A percentile compares a stretch with the other conserved stretches of the same genome.
These are phyloP conservation scores for Subanguina moxae DNA, from an alignment of 1,140 invertebrate genomes.

Conservation along the genomic window DNA sequence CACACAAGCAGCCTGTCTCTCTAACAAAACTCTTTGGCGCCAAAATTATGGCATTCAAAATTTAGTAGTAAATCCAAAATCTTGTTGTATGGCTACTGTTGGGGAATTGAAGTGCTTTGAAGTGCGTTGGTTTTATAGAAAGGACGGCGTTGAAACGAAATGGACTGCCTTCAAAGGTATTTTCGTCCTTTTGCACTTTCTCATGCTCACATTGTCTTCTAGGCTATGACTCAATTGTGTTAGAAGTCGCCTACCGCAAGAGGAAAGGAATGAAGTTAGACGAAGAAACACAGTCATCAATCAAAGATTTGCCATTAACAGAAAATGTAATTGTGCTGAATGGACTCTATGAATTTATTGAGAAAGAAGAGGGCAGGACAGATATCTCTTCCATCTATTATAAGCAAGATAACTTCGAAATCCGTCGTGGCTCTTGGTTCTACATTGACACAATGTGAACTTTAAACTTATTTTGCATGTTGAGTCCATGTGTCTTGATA, in stretches of 20 bases:
- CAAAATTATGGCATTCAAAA: too few species aligned
- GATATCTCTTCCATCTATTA: slow-evolving; percentile 41
- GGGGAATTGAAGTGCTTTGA: slow-evolving; percentile 49
- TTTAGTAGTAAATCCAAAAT: too few species aligned
- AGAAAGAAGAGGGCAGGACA: slow-evolving; percentile 5
- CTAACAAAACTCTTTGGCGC: too few species aligned
- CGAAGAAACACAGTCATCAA: slow-evolving; percentile 11
- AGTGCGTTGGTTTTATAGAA: slow-evolving; percentile 53
- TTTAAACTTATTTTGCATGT: too few species aligned
- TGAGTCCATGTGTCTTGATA: too few species aligned
- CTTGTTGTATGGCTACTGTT: too few species aligned
- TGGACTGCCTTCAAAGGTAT: slow-evolving; percentile 56
- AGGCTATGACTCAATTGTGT: slow-evolving; percentile 54
- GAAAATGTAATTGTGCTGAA: slow-evolving; percentile 53
- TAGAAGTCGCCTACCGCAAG: slow-evolving; percentile 50
- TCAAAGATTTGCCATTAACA: slow-evolving; percentile 24
- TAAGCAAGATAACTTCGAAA: slow-evolving; percentile 48
- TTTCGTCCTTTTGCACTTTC: too few species aligned
- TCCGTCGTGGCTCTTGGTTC: slow-evolving; percentile 56
- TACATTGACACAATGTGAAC: slow-evolving; percentile 43
- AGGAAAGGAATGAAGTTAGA: slow-evolving; percentile 43
- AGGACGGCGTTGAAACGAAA: slow-evolving; percentile 33
- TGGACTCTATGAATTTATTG: slow-evolving; percentile 41
- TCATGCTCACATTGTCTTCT: too few species aligned
- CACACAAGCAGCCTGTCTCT: too few species aligned